Conservation (phyloP, 2,113 vertebrate genomes). For the Laticauda colubrina region DNA sequence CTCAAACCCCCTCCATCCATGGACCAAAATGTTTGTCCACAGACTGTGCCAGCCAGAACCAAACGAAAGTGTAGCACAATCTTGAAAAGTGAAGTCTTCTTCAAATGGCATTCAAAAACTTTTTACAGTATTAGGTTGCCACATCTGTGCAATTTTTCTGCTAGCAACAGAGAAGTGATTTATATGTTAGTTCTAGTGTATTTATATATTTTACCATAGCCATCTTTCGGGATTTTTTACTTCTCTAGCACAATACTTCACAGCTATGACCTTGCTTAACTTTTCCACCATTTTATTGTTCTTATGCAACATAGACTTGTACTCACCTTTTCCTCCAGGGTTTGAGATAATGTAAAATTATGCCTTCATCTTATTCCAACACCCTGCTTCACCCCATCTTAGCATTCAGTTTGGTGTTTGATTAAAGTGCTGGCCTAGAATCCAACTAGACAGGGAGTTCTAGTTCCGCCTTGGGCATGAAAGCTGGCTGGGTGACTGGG, state of each 20-base stretch:
- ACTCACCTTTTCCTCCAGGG: neutral
- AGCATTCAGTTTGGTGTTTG: neutral
- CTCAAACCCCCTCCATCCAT: neutral
- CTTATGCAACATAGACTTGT: neutral
- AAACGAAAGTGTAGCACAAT: neutral
- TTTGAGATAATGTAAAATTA: neutral
- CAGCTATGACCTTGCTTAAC: neutral
- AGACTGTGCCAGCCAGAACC: neutral
- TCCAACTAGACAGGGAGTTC: neutral
- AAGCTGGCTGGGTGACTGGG: neutral
- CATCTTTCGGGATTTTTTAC: neutral
- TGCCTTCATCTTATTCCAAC: neutral
- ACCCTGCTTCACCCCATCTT: neutral
- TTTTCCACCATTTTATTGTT: neutral
- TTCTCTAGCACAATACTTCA: neutral
- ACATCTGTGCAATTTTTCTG: neutral
- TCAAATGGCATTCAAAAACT: neutral
- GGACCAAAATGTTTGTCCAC: neutral
- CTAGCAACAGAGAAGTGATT: neutral
- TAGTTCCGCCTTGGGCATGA: neutral
- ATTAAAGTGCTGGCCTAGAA: neutral
- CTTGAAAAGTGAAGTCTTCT: neutral
- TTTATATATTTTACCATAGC: neutral
- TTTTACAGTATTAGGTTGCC: neutral
- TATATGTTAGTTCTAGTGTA: neutral